Evolutionary conservation across 2,797 vertebrate genomes (phyloP), one percentile per base, ranked within the genome.

Genomic region (Glyptemys insculpta): DNA sequence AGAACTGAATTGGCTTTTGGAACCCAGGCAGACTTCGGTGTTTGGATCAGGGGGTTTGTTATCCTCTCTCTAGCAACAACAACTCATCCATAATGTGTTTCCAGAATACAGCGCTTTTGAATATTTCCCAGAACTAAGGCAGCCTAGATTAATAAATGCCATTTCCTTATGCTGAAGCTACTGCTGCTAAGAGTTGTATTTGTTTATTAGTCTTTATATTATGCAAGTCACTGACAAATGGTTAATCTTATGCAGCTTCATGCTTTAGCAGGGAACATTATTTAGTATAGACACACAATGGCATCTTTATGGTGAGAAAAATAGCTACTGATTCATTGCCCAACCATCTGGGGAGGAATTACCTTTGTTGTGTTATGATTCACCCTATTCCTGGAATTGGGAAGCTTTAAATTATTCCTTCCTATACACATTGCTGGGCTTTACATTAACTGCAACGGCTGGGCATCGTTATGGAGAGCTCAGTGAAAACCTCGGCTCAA

Each of bases 311-410:
- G 56, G 53, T 87, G 87, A 85, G 87, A 85, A 92, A 93, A 95
- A 95, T 81, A 97, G 90, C 5, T 23, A 57, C 95, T 94, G 87
- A 93, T 92, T 94, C 86, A 85, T 92, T 94, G 91, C 80, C 95
- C 95, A 95, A 95, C 95, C 88, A 94, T 95, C 83, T 82, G 86
- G 86, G 41, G 94, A 97, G 90, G 91, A 96, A 96, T 97, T 96
- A 92, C 87, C 80, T 95, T 84, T 62, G 83, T 52, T 47, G 44
- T 59, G 34, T 49, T n/a, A 68, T 95, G 94, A 96, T 95, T 98
- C 85, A 97, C 94, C 95, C 82, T 65, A 5, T 27, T 7, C 86
- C 52, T 89, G 90, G 88, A 96, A 93, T 93, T 65, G 93, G 0
- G 15, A 82, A 96, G 65, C 37, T 89, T 89, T 82, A 59, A 82